Conservation (phyloP, 2,888 invertebrate species). For the Aleiodes testaceus region DNA sequence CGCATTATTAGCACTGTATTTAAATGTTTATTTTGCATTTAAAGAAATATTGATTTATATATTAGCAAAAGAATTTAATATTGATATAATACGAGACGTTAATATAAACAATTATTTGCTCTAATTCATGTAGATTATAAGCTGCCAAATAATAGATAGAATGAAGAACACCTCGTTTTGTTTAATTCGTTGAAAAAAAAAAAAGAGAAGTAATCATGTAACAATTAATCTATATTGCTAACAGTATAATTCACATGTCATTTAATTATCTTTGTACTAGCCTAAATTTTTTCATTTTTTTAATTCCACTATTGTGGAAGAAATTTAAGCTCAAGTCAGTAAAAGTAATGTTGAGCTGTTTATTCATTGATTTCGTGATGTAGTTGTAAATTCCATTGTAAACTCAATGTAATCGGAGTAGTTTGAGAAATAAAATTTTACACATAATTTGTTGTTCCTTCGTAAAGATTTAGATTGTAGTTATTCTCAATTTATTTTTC, state of each 20-base stretch:
- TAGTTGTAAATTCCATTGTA: slow-evolving; percentile 51
- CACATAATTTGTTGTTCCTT: slow-evolving; percentile 55
- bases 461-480: slow-evolving; percentile 16
- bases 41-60: slow-evolving; percentile 7
- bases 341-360: slow-evolving; percentile 8
- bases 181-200: slow-evolving; percentile 33
- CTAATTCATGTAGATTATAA: slow-evolving; percentile 13
- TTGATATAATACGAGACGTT: slow-evolving; percentile 3
- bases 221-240: slow-evolving; percentile 21
- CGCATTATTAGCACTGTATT: slow-evolving; percentile 10
- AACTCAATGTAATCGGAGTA: slow-evolving; percentile 56
- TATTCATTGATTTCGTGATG: slow-evolving; percentile 30
- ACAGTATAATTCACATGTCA: slow-evolving; percentile 34
- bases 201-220: neutral
- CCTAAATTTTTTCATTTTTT: slow-evolving; percentile 5
- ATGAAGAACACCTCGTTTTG: slow-evolving; percentile 16
- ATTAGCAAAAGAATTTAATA: slow-evolving; percentile 16
- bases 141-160: slow-evolving; percentile 61
- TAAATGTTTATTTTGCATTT: slow-evolving; percentile 7
- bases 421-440: slow-evolving; percentile 58
- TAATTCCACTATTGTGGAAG: neutral
- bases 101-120: slow-evolving; percentile 10
- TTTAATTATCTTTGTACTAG: slow-evolving; percentile 47
- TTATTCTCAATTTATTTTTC: too few relatives aligned
- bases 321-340: slow-evolving; percentile 3